Evolutionary conservation across 2,113 vertebrate genomes (phyloP).

Genomic region (Phaethon lepturus): DNA sequence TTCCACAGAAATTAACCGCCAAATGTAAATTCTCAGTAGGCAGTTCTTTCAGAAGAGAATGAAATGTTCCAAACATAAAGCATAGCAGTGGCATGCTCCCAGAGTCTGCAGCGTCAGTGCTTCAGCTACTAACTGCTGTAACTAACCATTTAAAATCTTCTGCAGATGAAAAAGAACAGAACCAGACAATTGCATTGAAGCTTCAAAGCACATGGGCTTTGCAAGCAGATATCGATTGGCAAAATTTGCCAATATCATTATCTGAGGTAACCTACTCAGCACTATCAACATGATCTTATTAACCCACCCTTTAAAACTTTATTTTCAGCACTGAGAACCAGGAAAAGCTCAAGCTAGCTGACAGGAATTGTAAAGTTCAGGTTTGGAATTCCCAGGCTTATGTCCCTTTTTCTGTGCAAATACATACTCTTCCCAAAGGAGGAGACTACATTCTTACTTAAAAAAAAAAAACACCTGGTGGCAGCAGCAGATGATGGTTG

Average conservation of each 20-base stretch:
- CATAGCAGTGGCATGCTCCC: background rate
- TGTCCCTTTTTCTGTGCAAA: background rate
- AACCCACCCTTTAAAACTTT: background rate
- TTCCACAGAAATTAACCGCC: conserved; percentile 34
- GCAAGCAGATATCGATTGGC: background rate
- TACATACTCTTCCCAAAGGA: background rate
- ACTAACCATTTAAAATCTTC: background rate
- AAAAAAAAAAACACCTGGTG: background rate
- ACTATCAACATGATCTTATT: background rate
- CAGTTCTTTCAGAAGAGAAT: background rate
- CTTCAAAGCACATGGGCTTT: background rate
- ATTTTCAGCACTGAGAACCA: background rate
- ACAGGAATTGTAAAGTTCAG: background rate
- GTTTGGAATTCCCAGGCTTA: background rate
- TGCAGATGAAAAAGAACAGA: background rate
- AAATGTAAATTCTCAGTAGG: conserved; percentile 32
- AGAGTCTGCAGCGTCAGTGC: background rate
- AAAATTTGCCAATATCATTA: background rate
- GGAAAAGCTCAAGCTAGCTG: background rate
- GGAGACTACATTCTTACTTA: background rate
- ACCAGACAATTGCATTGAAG: background rate
- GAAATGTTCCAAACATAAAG: background rate
- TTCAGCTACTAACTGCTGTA: background rate
- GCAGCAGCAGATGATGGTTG: background rate
- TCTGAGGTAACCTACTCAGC: accelerated